Evolutionary conservation across 2,888 invertebrate genomes (phyloP).

Genomic region (Stenchaetothrips biformis): DNA sequence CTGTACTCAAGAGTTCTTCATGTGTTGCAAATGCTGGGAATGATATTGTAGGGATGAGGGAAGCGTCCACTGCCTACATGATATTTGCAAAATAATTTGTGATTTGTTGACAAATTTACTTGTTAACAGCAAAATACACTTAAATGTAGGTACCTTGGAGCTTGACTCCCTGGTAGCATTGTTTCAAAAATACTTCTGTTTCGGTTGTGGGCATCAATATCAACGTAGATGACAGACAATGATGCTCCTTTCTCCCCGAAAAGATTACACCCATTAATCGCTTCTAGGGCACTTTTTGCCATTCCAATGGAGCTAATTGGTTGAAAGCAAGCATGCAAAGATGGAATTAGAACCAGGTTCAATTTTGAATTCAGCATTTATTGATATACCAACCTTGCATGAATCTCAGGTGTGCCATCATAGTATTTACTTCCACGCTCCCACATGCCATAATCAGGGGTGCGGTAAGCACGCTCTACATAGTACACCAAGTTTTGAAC

Average conservation of each 20-base stretch:
- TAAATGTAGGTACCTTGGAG: slow-evolving; percentile 75
- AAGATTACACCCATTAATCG: slow-evolving; percentile 96
- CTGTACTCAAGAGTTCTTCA: slow-evolving; percentile 79
- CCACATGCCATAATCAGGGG: slow-evolving; percentile 99
- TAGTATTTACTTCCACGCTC: slow-evolving; percentile 97
- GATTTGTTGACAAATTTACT: slow-evolving; percentile 21
- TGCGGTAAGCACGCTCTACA: slow-evolving; percentile 96
- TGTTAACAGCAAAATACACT: neutral
- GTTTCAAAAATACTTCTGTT: slow-evolving; percentile 99
- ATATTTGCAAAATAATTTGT: neutral
- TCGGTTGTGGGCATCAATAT: slow-evolving; percentile 98
- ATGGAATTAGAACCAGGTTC: neutral
- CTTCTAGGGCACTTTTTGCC: slow-evolving; percentile 97
- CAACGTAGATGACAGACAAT: slow-evolving; percentile 98
- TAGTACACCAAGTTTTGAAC: slow-evolving; percentile 98
- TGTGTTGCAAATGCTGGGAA: slow-evolving; percentile 99
- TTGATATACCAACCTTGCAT: slow-evolving; percentile 64
- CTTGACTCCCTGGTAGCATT: slow-evolving; percentile 92
- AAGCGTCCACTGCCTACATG: slow-evolving; percentile 82
- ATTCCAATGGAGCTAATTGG: slow-evolving; percentile 50
- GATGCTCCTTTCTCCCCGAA: slow-evolving; percentile 97
- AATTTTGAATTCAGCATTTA: neutral
- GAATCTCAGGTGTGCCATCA: slow-evolving; percentile 95
- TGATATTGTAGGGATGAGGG: slow-evolving; percentile 86
- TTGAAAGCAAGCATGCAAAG: slow-evolving; percentile 9